Conservation (phyloP, 1,140 invertebrate species). For the Camponotus floridanus region DNA sequence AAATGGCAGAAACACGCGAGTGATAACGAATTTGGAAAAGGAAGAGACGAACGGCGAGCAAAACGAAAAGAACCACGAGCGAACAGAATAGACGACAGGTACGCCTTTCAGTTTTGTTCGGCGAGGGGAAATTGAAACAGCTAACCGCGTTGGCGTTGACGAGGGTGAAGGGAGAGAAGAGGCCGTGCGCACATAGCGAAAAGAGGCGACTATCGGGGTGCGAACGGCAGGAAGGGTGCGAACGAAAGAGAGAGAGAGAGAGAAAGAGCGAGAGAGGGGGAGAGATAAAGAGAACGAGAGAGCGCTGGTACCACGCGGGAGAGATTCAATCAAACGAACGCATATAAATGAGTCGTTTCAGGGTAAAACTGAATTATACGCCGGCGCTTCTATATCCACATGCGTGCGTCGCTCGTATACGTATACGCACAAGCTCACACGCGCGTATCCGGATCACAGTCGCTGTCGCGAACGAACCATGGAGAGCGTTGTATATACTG, state of each 20-base stretch:
- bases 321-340: slow-evolving; percentile 84
- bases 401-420: slow-evolving; percentile 36
- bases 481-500: slow-evolving; percentile 51
- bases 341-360: slow-evolving; percentile 85
- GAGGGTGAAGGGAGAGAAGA: slow-evolving; percentile 72
- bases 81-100: slow-evolving; percentile 68
- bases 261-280: slow-evolving; percentile 36
- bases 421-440: slow-evolving; percentile 19
- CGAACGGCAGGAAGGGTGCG: slow-evolving; percentile 41
- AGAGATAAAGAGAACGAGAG: slow-evolving; percentile 45
- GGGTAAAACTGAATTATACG: slow-evolving; percentile 83
- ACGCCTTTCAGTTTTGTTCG: slow-evolving; percentile 81
- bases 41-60: slow-evolving; percentile 15
- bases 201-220: slow-evolving; percentile 54
- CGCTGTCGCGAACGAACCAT: slow-evolving; percentile 52
- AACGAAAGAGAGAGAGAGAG: slow-evolving; percentile 53
- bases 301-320: slow-evolving; percentile 60
- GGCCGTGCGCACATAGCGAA: slow-evolving; percentile 51
- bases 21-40: slow-evolving; percentile 20
- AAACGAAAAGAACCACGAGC: slow-evolving; percentile 43
- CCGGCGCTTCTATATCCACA: slow-evolving; percentile 73
- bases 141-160: slow-evolving; percentile 82
- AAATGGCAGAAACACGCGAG: slow-evolving; percentile 21
- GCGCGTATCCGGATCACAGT: slow-evolving; percentile 61
- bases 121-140: slow-evolving; percentile 83